phyloP scores from a whole-genome alignment of 30 jellyfish, hydroid and myxozoan genomes.

The Hydractinia echinata region DNA sequence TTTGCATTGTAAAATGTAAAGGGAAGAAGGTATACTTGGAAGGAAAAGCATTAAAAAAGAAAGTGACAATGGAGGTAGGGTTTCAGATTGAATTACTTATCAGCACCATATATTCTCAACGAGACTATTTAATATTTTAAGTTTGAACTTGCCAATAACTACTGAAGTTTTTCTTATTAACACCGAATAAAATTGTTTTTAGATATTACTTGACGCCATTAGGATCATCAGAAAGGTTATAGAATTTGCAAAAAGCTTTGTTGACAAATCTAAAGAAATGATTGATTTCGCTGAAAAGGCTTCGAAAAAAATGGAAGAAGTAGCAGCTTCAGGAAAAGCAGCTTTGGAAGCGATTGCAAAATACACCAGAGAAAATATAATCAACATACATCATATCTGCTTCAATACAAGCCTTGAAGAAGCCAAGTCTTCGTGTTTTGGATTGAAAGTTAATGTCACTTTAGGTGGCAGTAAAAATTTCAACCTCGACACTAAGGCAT shows the following conservation, averaged over 20 bases:
- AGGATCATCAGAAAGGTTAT: constrained; percentile 22
- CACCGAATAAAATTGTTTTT: neutral
- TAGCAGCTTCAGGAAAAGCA: constrained; percentile 9
- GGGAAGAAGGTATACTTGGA: constrained; percentile 57
- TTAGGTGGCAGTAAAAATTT: constrained; percentile 43
- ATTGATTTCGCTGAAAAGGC: constrained; percentile 27
- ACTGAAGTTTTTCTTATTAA: too few species aligned
- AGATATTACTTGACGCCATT: neutral
- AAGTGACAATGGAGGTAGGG: constrained; percentile 67
- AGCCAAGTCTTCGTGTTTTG: constrained; percentile 59
- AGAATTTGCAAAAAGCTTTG: constrained; percentile 19
- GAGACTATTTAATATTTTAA: too few species aligned
- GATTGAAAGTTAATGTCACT: constrained; percentile 50
- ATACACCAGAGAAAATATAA: constrained; percentile 24
- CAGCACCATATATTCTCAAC: too few species aligned
- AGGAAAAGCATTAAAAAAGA: constrained; percentile 55
- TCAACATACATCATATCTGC: constrained; percentile 61
- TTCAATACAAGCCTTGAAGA: constrained; percentile 66
- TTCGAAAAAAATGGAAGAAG: constrained; percentile 36
- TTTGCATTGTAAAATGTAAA: constrained; percentile 80
- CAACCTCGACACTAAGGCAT: constrained; percentile 42
- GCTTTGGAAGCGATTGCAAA: constrained; percentile 22
- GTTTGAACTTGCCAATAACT: too few species aligned
- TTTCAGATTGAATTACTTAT: too few species aligned
- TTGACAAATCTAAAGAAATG: constrained; percentile 28